These are phyloP conservation scores for Coelopa pilipes DNA, from an alignment of 2,888 invertebrate species.

Conservation along the genomic window DNA sequence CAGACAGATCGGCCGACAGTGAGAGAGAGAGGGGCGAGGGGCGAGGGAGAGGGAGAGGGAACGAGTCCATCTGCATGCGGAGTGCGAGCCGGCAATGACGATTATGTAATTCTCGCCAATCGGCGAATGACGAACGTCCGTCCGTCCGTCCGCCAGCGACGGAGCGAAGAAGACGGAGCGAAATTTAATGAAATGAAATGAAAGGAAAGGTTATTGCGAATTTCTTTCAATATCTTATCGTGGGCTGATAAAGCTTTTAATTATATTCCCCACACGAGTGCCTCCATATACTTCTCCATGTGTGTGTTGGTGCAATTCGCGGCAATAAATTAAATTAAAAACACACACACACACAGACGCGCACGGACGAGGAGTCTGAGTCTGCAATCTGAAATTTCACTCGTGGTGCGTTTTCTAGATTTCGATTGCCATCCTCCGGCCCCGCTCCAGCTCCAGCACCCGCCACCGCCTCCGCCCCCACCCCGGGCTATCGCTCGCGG, in stretches of 20 bases:
- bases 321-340: not conserved
- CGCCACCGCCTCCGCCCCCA: not conserved
- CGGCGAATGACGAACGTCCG: too few species aligned
- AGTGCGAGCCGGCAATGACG: slow-evolving; percentile 2
- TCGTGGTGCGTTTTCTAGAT: slow-evolving; percentile 22
- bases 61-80: slow-evolving; percentile 1
- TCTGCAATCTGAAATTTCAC: slow-evolving; percentile 27
- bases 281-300: too few species aligned
- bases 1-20: not conserved
- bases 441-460: not conserved
- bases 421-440: not conserved
- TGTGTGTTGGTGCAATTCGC: too few species aligned
- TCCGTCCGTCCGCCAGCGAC: too few species aligned
- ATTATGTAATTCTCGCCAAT: slow-evolving; percentile 13
- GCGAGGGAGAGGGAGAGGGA: too few species aligned
- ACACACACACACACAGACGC: not conserved
- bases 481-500: not conserved
- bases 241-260: too few species aligned
- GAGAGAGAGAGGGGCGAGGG: too few species aligned
- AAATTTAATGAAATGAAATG: not conserved
- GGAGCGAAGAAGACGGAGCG: not conserved
- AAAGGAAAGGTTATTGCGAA: not conserved
- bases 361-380: not conserved
- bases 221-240: too few species aligned
- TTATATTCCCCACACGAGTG: too few species aligned